Percentiles rank a stretch among this genome's conserved stretches.
Conservation (phyloP, 2,797 vertebrate genomes). For the Fistularia tabacaria region DNA sequence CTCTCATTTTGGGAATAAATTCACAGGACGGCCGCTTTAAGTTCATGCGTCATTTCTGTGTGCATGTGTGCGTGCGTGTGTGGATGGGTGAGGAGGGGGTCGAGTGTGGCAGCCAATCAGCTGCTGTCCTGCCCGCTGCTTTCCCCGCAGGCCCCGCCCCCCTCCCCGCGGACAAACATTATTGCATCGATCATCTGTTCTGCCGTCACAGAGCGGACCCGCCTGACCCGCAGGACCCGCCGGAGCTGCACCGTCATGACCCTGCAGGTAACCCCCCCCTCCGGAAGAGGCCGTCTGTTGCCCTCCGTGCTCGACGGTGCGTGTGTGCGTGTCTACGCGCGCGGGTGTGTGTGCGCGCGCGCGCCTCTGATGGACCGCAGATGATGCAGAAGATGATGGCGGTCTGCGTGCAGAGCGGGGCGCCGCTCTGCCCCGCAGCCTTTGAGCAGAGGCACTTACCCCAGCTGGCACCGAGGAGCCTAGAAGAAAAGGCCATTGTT, state of each 20-base stretch:
- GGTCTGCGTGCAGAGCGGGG: too few species aligned
- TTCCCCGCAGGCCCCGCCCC: constrained; percentile 34
- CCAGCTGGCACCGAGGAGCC: constrained; percentile 48
- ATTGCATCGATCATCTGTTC: constrained; percentile 43
- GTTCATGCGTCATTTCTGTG: neutral
- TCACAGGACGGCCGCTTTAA: neutral
- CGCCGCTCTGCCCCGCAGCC: constrained; percentile 36
- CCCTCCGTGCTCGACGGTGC: too few species aligned
- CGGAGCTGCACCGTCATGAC: too few species aligned
- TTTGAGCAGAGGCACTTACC: constrained; percentile 54
- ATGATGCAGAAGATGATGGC: too few species aligned
- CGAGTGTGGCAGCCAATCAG: constrained; percentile 56
- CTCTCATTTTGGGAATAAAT: neutral
- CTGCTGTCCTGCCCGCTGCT: constrained; percentile 2
- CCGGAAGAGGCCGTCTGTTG: too few species aligned
- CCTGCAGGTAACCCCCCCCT: too few species aligned
- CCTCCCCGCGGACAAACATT: neutral
- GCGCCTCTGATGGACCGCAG: too few species aligned
- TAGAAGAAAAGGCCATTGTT: constrained; percentile 62
- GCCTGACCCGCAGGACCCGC: too few species aligned
- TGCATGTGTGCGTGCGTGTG: neutral
- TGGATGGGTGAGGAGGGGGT: neutral
- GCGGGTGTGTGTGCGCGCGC: too few species aligned
- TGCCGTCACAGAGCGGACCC: constrained; percentile 6
- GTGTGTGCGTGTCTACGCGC: too few species aligned